Percentiles rank a stretch among this genome's conserved stretches.
phyloP scores from a whole-genome alignment of 2,113 vertebrate genomes.

The Hydropotes inermis region DNA sequence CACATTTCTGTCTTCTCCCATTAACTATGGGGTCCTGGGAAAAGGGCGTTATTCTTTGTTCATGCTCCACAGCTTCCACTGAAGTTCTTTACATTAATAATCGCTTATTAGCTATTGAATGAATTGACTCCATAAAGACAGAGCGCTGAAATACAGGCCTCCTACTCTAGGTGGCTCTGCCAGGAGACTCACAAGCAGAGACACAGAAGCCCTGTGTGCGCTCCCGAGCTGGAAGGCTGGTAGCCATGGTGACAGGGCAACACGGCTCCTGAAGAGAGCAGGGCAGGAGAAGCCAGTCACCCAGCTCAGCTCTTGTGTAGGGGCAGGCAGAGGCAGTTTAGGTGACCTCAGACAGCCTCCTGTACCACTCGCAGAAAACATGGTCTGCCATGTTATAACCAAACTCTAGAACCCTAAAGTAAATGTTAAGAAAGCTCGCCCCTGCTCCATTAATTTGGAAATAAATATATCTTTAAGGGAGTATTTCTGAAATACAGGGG shows the following conservation, averaged over 20 bases:
- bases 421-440: not conserved
- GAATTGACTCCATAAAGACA: not conserved
- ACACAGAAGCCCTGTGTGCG: not conserved
- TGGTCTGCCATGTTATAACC: not conserved
- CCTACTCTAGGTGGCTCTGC: not conserved
- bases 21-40: not conserved
- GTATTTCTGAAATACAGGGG: slow-evolving; percentile 3
- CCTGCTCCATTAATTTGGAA: not conserved
- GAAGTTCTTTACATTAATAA: slow-evolving; percentile 19
- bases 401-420: not conserved
- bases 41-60: not conserved
- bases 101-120: slow-evolving; percentile 26
- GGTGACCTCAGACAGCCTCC: not conserved
- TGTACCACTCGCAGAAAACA: not conserved
- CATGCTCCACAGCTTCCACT: not conserved
- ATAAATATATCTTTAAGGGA: not conserved
- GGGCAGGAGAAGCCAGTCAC: not conserved
- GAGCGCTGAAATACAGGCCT: not conserved
- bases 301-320: not conserved
- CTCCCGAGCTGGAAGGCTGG: not conserved
- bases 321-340: not conserved
- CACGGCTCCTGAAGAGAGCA: not conserved
- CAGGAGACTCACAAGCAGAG: not conserved
- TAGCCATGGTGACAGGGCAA: not conserved
- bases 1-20: not conserved